phyloP scores from a whole-genome alignment of 2,797 vertebrate species.

The Coregonus suidteri region DNA sequence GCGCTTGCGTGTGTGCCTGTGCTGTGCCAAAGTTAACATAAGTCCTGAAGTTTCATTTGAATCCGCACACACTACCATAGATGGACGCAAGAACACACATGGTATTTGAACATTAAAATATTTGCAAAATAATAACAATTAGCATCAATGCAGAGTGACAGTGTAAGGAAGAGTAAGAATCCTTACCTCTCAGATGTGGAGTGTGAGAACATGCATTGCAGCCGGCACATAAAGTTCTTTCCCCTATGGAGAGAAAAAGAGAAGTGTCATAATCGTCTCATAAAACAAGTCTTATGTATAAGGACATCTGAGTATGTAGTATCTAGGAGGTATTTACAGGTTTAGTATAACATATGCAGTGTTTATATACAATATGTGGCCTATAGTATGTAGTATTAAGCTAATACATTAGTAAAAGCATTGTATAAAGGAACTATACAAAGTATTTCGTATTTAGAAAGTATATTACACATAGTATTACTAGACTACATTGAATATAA shows the following conservation, averaged over 20 bases:
- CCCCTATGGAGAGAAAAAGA: slow-evolving; percentile 64
- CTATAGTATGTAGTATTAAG: slow-evolving; percentile 11
- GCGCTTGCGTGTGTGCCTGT: neutral
- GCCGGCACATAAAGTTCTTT: slow-evolving; percentile 80
- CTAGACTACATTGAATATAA: neutral
- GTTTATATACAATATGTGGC: neutral
- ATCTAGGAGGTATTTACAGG: slow-evolving; percentile 9
- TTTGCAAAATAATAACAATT: neutral
- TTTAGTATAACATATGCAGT: neutral
- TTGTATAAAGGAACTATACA: no score
- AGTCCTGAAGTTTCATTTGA: slow-evolving; percentile 72
- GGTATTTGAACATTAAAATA: slow-evolving; percentile 66
- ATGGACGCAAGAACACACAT: slow-evolving; percentile 61
- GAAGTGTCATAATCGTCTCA: slow-evolving; percentile 24
- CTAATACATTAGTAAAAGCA: neutral
- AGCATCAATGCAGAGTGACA: neutral
- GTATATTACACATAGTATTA: neutral
- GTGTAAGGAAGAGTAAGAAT: slow-evolving; percentile 33
- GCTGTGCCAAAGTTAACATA: slow-evolving; percentile 69
- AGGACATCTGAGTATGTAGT: slow-evolving; percentile 25
- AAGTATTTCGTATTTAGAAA: neutral
- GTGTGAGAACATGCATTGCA: slow-evolving; percentile 78
- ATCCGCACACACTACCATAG: slow-evolving; percentile 69
- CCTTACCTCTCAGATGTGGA: slow-evolving; percentile 75
- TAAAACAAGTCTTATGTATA: slow-evolving; percentile 28